Evolutionary conservation across 1,140 invertebrate species (phyloP).

Genomic region (Cylas formicarius): DNA sequence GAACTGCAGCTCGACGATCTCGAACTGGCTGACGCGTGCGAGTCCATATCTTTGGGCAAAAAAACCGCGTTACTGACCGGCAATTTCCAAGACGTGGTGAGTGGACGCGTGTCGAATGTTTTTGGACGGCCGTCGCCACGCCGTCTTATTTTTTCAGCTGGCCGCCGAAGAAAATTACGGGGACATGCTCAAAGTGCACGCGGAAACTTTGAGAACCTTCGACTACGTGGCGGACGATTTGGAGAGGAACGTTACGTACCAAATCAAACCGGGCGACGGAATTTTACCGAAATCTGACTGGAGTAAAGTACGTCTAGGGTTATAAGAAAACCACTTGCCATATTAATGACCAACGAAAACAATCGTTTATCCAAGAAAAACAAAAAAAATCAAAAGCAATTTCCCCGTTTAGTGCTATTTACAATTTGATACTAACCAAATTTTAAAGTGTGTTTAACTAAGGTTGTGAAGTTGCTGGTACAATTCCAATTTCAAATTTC

Average conservation of each 20-base stretch:
- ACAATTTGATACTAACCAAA: too few species aligned
- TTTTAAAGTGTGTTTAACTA: too few species aligned
- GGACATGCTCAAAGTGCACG: conserved; percentile 17
- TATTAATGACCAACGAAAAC: too few species aligned
- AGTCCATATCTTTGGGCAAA: conserved; percentile 16
- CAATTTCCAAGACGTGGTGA: conserved; percentile 16
- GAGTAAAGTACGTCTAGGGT: conserved; percentile 43
- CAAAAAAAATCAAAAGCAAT: too few species aligned
- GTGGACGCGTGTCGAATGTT: not conserved
- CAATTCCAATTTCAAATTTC: too few species aligned
- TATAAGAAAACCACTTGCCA: conserved; percentile 7
- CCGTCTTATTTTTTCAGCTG: conserved; percentile 21
- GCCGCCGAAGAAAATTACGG: conserved; percentile 16
- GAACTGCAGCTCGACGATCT: conserved; percentile 28
- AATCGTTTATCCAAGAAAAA: too few species aligned
- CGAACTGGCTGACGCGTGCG: conserved; percentile 30
- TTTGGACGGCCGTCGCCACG: not conserved
- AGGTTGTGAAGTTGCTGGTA: too few species aligned
- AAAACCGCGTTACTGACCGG: conserved; percentile 17
- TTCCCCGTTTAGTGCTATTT: too few species aligned
- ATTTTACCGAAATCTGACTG: conserved; percentile 46
- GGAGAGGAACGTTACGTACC: conserved; percentile 42
- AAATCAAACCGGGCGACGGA: conserved; percentile 50
- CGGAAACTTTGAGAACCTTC: conserved; percentile 20
- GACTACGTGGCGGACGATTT: conserved; percentile 35